These are phyloP conservation scores for Protaetia brevitarsis DNA, from an alignment of 1,140 invertebrate genomes.

Conservation along the genomic window DNA sequence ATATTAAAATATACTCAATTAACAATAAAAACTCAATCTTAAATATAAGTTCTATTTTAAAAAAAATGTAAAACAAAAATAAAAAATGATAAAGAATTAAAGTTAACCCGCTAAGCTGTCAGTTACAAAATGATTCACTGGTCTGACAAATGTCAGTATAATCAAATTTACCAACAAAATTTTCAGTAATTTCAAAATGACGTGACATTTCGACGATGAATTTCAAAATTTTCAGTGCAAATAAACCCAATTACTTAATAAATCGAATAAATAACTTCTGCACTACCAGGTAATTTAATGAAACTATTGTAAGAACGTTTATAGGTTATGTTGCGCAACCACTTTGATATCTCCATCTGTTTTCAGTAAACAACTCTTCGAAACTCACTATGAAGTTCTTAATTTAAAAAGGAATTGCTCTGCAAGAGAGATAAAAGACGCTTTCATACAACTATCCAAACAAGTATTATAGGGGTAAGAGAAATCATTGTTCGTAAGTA, in stretches of 20 bases:
- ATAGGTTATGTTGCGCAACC: conserved; percentile 16
- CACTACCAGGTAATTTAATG: conserved; percentile 12
- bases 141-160: background rate
- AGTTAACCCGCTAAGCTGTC: background rate
- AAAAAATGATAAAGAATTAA: background rate
- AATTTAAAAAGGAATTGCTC: conserved; percentile 46
- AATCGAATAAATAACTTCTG: conserved; percentile 10
- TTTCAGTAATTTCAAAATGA: background rate
- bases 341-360: background rate
- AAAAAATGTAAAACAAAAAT: too few relatives aligned
- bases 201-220: conserved; percentile 1
- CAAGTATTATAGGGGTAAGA: conserved; percentile 38
- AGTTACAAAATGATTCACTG: background rate
- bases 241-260: background rate
- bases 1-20: too few relatives aligned
- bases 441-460: conserved; percentile 52
- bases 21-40: too few relatives aligned
- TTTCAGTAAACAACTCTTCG: conserved; percentile 30
- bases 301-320: background rate
- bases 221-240: conserved; percentile 19
- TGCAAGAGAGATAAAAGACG: conserved; percentile 47
- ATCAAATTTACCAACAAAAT: background rate
- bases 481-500: conserved; percentile 20
- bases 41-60: too few relatives aligned
- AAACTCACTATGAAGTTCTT: conserved; percentile 49